Base-by-base conservation (phyloP, 1,140 invertebrate species). In the Drosophila biarmipes region DNA sequence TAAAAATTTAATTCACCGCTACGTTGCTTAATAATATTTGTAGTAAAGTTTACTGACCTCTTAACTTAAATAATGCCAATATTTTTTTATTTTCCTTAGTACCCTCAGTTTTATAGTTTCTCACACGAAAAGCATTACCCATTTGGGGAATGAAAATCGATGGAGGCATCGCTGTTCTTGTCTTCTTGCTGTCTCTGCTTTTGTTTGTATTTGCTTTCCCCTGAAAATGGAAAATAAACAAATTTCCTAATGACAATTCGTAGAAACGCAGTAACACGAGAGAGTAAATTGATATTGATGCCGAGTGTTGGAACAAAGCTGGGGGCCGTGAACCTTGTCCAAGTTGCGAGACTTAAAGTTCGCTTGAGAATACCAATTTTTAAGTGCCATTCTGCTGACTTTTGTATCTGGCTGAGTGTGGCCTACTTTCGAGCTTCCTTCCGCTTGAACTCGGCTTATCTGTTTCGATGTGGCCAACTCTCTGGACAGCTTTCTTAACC, bases 211-310 rank as follows among this genome's bases (percentile, higher is more conserved):
- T 72, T 62, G 53, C 64, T 69, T 55, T 42, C 64, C 49, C 64
- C 55, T 56, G 80, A 62, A 86, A 86, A 86, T 89, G 82, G 82
- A 86, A 86, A 86, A 68, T 89, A 87, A 86, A 86, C 82, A 86
- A 87, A 87, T 86, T 82, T 86, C 74, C 63, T 82, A 86, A 86
- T 86, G 73, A 73, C 78, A 80, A 80, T 69, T 72, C 31, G 49
- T 52, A 24, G 75, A 43, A 54, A 24, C 43, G 49, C 61, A 56
- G 59, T 29, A 51, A 42, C 67, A 46, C 19, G 42, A 77, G 63
- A 54, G 51, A 86, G 38, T 59, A 74, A 86, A 87, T 80, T 86
- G 78, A 81, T 78, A 86, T 86, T 78, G 81, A 80, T 86, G 78
- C 59, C 49, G 35, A 78, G 68, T 86, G 78, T 42, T 51, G 71